Conservation (phyloP, 2,797 vertebrate genomes). For the Balearica regulorum region DNA sequence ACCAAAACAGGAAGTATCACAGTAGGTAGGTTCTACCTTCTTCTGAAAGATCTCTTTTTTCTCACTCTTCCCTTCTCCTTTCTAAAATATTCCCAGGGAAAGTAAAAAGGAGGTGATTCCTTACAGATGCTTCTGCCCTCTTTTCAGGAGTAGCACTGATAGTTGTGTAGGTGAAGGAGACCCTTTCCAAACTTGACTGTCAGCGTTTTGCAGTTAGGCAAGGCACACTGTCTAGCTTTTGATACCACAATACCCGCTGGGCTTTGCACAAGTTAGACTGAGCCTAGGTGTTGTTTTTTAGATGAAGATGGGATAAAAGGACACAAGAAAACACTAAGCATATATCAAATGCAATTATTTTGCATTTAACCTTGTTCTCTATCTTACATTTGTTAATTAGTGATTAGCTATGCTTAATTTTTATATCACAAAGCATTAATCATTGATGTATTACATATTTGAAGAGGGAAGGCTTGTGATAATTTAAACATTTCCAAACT, state of each 20-base stretch:
- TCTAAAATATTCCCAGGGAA: not conserved
- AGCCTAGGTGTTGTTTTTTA: not conserved
- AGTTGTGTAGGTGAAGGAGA: not conserved
- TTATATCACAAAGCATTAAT: not conserved
- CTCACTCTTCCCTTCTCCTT: not conserved
- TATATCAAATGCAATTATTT: not conserved
- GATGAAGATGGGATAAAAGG: not conserved
- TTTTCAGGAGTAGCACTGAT: not conserved
- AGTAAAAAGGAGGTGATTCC: not conserved
- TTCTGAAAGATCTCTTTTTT: not conserved
- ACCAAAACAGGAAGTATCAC: conserved; percentile 83
- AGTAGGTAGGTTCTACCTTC: conserved; percentile 80
- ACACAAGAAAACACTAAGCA: fast-evolving
- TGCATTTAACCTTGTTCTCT: not conserved
- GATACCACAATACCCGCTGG: not conserved
- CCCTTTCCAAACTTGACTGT: not conserved
- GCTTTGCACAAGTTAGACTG: not conserved
- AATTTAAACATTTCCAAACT: not conserved
- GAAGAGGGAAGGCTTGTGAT: not conserved
- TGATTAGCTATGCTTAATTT: not conserved
- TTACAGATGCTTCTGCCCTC: not conserved
- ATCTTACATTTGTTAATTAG: not conserved
- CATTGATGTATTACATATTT: not conserved
- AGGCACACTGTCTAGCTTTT: not conserved
- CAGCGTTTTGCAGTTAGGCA: not conserved